A percentile compares a stretch with the other conserved stretches of the same genome.
Evolutionary conservation across 2,113 vertebrate genomes (phyloP).

Genomic region (Ophthalmolycus amberensis): DNA sequence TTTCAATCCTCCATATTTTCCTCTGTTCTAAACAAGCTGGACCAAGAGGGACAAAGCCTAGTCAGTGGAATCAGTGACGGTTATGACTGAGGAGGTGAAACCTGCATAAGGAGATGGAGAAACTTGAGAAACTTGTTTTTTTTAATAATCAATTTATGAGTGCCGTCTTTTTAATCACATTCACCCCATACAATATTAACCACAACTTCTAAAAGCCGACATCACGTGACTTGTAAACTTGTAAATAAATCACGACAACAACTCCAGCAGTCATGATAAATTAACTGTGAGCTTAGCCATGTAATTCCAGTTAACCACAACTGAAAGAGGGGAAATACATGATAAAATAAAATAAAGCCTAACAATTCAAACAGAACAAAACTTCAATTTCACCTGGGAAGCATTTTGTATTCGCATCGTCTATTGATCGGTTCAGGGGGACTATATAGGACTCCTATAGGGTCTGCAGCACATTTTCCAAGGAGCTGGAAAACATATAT

Average conservation of each 20-base stretch:
- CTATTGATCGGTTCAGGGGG: not conserved
- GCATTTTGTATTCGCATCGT: not conserved
- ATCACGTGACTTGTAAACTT: not conserved
- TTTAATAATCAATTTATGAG: not conserved
- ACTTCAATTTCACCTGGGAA: not conserved
- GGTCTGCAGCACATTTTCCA: not conserved
- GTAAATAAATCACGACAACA: constrained; percentile 8
- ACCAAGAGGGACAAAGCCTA: constrained; percentile 28
- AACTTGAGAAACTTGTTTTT: not conserved
- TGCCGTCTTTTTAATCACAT: not conserved
- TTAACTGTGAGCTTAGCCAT: not conserved
- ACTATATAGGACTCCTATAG: not conserved
- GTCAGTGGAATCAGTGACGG: constrained; percentile 18
- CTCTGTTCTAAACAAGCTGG: not conserved
- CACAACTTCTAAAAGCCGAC: not conserved
- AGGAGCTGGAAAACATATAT: not conserved
- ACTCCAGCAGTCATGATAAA: not conserved
- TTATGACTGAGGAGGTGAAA: constrained; percentile 17
- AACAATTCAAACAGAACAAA: not conserved
- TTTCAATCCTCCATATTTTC: constrained; percentile 24
- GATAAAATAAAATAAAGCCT: not conserved
- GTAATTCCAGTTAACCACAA: not conserved
- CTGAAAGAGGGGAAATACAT: not conserved
- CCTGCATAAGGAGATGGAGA: not conserved
- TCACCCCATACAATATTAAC: not conserved